phyloP scores from a whole-genome alignment of 2,113 vertebrate genomes.

The Todiramphus saurophagus region DNA sequence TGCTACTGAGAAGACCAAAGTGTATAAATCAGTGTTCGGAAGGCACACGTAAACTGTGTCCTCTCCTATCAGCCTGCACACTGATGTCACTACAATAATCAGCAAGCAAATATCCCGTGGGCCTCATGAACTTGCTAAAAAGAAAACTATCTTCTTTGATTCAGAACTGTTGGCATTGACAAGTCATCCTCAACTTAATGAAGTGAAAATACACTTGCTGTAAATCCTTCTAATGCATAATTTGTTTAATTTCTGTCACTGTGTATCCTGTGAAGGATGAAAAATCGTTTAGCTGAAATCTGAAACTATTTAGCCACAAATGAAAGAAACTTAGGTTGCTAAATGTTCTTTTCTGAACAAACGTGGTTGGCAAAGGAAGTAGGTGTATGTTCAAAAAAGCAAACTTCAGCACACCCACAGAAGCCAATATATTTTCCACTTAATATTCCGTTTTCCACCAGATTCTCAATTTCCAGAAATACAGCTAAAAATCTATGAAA shows the following conservation, averaged over 20 bases:
- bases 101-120: accelerated
- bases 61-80: neutral
- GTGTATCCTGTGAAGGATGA: neutral
- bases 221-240: neutral
- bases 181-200: neutral
- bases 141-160: neutral
- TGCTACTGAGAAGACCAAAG: neutral
- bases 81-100: neutral
- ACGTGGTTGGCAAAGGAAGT: neutral
- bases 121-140: neutral
- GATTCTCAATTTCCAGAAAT: neutral
- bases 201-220: neutral
- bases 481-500: neutral
- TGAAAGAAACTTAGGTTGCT: neutral
- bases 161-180: neutral
- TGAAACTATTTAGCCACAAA: neutral
- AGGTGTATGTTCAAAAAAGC: neutral
- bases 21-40: neutral
- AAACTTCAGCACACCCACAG: neutral
- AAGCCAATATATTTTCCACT: neutral
- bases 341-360: neutral
- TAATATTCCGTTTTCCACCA: neutral
- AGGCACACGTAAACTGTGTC: neutral
- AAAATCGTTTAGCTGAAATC: neutral
- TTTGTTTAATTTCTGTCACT: neutral